A percentile compares a stretch with the other conserved stretches of the same genome.
These are phyloP conservation scores for Sigmodon hispidus DNA, from an alignment of 2,113 vertebrate species.

Conservation along the genomic window DNA sequence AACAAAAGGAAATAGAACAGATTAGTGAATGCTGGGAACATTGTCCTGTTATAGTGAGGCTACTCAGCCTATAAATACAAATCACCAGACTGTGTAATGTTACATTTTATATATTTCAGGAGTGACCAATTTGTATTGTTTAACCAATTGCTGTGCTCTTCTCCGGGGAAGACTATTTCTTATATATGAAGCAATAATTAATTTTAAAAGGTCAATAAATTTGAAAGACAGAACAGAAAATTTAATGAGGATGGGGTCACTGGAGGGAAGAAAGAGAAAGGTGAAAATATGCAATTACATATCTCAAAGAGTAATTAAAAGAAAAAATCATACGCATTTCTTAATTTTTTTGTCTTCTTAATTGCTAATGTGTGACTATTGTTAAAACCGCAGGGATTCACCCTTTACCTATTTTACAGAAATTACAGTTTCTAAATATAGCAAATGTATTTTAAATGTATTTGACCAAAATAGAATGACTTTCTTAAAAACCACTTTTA, in stretches of 20 bases:
- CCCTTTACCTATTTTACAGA: not conserved
- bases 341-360: not conserved
- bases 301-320: not conserved
- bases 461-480: not conserved
- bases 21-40: not conserved
- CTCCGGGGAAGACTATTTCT: not conserved
- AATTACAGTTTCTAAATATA: not conserved
- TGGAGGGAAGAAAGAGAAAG: not conserved
- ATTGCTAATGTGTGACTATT: not conserved
- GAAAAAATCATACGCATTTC: not conserved
- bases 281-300: not conserved
- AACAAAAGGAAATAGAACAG: not conserved
- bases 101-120: not conserved
- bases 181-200: not conserved
- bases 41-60: not conserved
- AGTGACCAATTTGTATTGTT: not conserved
- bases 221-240: not conserved
- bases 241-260: fast-evolving
- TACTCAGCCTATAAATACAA: not conserved
- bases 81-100: not conserved
- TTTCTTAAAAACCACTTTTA: not conserved
- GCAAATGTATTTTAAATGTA: not conserved
- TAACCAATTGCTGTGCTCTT: not conserved
- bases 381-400: not conserved
- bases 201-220: not conserved